These are phyloP conservation scores for Osedax frankpressi DNA, from an alignment of 2,888 invertebrate genomes.

Conservation along the genomic window DNA sequence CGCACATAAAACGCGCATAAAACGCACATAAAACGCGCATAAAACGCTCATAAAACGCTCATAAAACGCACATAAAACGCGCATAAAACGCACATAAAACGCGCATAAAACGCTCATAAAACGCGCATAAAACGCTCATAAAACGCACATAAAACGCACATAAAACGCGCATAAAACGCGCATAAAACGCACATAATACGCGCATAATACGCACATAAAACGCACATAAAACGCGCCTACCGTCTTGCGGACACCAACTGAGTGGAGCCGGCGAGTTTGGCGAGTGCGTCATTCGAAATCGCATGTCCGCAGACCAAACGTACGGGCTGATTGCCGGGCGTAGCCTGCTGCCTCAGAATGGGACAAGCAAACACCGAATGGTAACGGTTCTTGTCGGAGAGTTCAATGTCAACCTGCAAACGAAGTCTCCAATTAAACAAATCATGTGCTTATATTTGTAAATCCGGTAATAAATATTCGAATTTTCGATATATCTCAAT, in stretches of 20 bases:
- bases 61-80: too few relatives aligned
- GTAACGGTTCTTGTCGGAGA: constrained; percentile 76
- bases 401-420: constrained; percentile 89
- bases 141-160: background rate
- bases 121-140: too few relatives aligned
- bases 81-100: too few relatives aligned
- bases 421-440: too few relatives aligned
- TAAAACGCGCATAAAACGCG: background rate
- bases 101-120: too few relatives aligned
- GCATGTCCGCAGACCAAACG: constrained; percentile 92
- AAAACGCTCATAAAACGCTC: too few relatives aligned
- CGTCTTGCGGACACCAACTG: constrained; percentile 55
- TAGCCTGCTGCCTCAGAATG: constrained; percentile 86
- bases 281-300: constrained; percentile 88
- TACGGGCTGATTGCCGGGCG: constrained; percentile 92
- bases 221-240: background rate
- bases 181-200: background rate
- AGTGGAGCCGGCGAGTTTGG: constrained; percentile 79
- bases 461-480: too few relatives aligned
- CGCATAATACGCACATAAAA: background rate
- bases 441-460: too few relatives aligned
- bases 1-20: too few relatives aligned
- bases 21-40: too few relatives aligned
- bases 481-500: too few relatives aligned
- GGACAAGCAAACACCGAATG: constrained; percentile 99